Evolutionary conservation across 2,113 vertebrate species (phyloP), one percentile per base, ranked within the genome.

Genomic region (Trogon melanurus): DNA sequence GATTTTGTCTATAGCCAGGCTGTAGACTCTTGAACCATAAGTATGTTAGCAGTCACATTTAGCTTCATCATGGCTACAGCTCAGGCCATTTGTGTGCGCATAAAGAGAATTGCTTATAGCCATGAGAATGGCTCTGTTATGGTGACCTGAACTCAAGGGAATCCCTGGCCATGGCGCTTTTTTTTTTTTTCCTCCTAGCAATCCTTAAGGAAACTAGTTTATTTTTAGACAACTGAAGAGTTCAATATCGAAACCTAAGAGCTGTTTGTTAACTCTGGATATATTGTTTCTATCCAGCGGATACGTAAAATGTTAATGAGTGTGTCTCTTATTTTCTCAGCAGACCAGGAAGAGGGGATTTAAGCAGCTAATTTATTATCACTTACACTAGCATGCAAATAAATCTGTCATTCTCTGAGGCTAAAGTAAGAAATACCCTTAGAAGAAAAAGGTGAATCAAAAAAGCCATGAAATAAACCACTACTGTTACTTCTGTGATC

Each of bases 281-380:
- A 25, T 51, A 65, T 60, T 58, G 18, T 54, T 92, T 85, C 75
- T 85, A 48, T 64, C 76, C 85, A 91, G 50, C 81, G 80, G 65
- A 72, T 72, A 12, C 50, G 81, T 61, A 62, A 96, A 95, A 79
- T 76, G 25, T 84, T 95, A 96, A 95, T 91, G 29, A 96, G 17
- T 5, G 11, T 30, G 21, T 81, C n/a, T 93, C 30, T 65, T 54
- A 23, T 64, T 91, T 95, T 88, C 79, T 82, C 83, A 60, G 29
- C 56, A 79, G 73, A 78, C 41, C 45, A 65, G 64, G 67, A 95
- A 84, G 44, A 11, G 56, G 38, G n/a, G 53, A 76, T 83, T 94
- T 89, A 78, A 60, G 53, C 53, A 92, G 57, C 21, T 94, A 94
- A 92, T 91, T 96, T 82, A 64, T 92, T 91, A 91, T 64, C 79